Percentiles rank a stretch among this genome's conserved stretches.
Conservation (phyloP, 2,888 invertebrate species). For the Campoplex nolae region DNA sequence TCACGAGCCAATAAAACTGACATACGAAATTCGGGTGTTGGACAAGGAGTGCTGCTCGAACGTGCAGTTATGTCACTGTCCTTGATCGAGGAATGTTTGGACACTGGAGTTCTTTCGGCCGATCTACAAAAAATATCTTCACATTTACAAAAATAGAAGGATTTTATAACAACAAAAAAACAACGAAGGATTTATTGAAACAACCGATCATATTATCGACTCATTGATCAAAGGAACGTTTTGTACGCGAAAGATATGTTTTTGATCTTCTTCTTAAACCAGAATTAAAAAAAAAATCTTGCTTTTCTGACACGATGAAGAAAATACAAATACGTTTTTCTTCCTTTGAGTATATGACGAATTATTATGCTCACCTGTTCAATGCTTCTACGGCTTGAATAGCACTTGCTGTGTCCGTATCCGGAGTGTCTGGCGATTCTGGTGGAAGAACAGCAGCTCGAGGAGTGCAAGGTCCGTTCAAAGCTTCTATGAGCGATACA, state of each 20-base stretch:
- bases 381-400: conserved; percentile 89
- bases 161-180: neutral
- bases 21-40: conserved; percentile 88
- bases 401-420: conserved; percentile 88
- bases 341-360: neutral
- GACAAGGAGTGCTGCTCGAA: conserved; percentile 80
- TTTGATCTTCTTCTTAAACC: neutral
- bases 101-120: conserved; percentile 80
- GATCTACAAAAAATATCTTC: conserved; percentile 74
- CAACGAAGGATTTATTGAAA: neutral
- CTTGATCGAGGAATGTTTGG: conserved; percentile 80
- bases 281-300: neutral
- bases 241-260: neutral
- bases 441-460: conserved; percentile 84
- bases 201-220: neutral
- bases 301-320: neutral
- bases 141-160: neutral
- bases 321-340: neutral
- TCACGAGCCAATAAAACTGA: conserved; percentile 89
- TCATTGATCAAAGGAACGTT: neutral
- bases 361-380: conserved; percentile 84
- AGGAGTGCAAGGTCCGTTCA: conserved; percentile 94
- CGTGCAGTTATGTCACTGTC: conserved; percentile 76
- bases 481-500: conserved; percentile 96
- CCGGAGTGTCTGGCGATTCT: conserved; percentile 86